These are phyloP conservation scores for Papilio polyxenes DNA, from an alignment of 1,140 invertebrate species.

Conservation along the genomic window DNA sequence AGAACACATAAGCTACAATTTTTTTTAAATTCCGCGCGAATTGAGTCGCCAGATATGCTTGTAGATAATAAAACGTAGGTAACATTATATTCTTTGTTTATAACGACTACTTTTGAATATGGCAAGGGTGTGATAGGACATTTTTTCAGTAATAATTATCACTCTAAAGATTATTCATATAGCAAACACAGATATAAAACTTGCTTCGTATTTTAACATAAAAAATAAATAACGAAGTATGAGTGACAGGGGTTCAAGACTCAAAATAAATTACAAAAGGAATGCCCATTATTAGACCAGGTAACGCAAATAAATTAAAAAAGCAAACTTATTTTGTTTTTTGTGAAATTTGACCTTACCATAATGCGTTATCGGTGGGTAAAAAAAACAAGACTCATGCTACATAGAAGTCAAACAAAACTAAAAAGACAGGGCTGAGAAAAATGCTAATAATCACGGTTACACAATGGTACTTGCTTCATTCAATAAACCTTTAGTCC, in stretches of 20 bases:
- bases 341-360: neutral
- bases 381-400: too few species aligned
- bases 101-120: too few species aligned
- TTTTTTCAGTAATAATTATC: too few species aligned
- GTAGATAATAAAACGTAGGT: too few species aligned
- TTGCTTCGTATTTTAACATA: neutral
- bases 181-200: too few species aligned
- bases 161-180: too few species aligned
- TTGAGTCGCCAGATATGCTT: too few species aligned
- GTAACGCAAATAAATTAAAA: neutral
- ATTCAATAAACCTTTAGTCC: neutral
- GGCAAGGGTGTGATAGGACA: too few species aligned
- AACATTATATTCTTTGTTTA: too few species aligned
- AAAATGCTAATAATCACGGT: conserved; percentile 1
- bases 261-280: neutral
- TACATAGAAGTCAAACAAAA: neutral
- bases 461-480: neutral
- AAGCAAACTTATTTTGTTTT: neutral
- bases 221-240: neutral
- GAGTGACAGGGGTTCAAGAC: neutral
- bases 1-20: too few species aligned
- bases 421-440: neutral
- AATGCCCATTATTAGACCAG: neutral
- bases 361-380: neutral
- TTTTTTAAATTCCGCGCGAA: too few species aligned